Evolutionary conservation across 53 echinoderm and acorn worm genomes (phyloP).

Genomic region (Echinarachnius parma): DNA sequence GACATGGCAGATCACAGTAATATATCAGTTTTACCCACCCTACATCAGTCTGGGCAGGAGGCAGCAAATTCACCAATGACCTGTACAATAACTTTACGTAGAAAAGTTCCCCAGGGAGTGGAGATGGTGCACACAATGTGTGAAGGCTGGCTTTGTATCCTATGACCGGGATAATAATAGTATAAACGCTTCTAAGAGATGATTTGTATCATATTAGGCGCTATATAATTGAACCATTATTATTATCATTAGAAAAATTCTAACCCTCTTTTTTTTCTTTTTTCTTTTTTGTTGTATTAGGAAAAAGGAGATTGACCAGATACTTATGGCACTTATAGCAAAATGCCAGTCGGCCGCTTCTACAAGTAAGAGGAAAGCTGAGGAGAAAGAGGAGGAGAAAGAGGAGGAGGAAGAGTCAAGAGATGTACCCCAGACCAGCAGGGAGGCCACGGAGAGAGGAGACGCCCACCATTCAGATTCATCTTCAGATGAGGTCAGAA

Average conservation of each 20-base stretch:
- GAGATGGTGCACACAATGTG: background rate
- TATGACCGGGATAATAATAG: background rate
- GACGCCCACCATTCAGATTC: conserved; percentile 14
- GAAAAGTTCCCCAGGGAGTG: too few relatives aligned
- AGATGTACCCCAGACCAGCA: conserved; percentile 13
- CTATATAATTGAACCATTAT: background rate
- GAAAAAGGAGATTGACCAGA: conserved; percentile 83
- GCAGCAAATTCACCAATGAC: too few relatives aligned
- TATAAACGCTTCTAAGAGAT: too few relatives aligned
- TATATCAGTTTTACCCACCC: too few relatives aligned
- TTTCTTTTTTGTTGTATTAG: too few relatives aligned
- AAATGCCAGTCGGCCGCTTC: conserved; percentile 25
- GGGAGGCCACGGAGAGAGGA: background rate
- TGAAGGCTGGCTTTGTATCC: background rate
- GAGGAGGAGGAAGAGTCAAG: background rate
- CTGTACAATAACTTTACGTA: too few relatives aligned
- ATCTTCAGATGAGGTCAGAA: conserved; percentile 36
- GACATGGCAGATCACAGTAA: too few relatives aligned
- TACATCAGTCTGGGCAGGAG: too few relatives aligned
- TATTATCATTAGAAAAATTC: too few relatives aligned
- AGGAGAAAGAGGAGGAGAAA: background rate
- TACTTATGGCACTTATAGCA: conserved; percentile 62
- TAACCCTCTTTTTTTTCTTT: too few relatives aligned
- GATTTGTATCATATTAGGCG: too few relatives aligned
- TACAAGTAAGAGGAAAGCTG: background rate